These are phyloP conservation scores for Morpho deidamia DNA, from an alignment of 2,888 invertebrate species.

Conservation along the genomic window DNA sequence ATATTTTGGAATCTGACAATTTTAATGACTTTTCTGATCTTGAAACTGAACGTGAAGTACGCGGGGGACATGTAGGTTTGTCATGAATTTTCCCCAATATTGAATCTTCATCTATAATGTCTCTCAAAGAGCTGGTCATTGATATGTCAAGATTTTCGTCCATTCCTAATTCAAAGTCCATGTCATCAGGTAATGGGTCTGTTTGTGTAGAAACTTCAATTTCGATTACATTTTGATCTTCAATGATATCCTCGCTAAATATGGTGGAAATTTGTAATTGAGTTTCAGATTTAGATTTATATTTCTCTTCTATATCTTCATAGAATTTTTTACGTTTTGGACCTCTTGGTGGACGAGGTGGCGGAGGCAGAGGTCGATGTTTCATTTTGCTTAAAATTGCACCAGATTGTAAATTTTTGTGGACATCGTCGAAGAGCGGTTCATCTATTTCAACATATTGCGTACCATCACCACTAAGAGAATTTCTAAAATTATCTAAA, in stretches of 20 bases:
- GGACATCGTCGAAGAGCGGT: conserved; percentile 76
- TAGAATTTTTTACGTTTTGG: conserved; percentile 61
- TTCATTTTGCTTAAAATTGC: conserved; percentile 90
- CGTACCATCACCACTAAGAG: conserved; percentile 61
- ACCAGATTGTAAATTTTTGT: conserved; percentile 84
- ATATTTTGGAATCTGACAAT: conserved; percentile 74
- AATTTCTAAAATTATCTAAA: conserved; percentile 70
- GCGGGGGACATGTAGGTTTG: conserved; percentile 66
- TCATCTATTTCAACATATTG: conserved; percentile 81
- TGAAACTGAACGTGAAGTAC: conserved; percentile 72
- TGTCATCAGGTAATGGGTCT: conserved; percentile 89
- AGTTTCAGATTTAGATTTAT: conserved; percentile 26
- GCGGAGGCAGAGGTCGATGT: conserved; percentile 90
- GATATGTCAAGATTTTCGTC: conserved; percentile 68
- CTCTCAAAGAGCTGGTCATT: conserved; percentile 65
- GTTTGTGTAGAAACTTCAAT: conserved; percentile 91
- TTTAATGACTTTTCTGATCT: conserved; percentile 77
- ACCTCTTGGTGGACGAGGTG: conserved; percentile 88
- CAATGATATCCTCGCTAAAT: conserved; percentile 31
- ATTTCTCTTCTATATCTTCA: conserved; percentile 29
- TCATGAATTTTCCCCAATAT: conserved; percentile 66
- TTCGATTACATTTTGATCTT: conserved; percentile 71
- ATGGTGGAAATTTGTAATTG: conserved; percentile 30
- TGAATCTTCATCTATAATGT: conserved; percentile 74
- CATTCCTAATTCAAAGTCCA: conserved; percentile 80